A percentile compares a stretch with the other conserved stretches of the same genome.
These are phyloP conservation scores for Metridium senile DNA, from an alignment of 92 coral and sea anemone species.

Conservation along the genomic window DNA sequence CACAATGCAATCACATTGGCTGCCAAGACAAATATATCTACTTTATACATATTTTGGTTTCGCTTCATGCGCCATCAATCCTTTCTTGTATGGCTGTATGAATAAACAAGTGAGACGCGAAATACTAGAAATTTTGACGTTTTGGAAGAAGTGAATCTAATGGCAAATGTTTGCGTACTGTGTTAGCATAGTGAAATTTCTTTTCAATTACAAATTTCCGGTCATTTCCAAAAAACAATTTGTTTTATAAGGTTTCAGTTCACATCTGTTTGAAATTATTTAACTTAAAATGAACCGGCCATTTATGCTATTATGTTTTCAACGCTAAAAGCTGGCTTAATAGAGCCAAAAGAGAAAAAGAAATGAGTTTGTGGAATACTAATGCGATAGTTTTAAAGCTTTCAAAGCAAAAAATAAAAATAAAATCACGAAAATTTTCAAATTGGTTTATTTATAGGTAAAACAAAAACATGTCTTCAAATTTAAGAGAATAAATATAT, in stretches of 20 bases:
- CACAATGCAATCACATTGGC: slow-evolving; percentile 43
- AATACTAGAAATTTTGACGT: slow-evolving; percentile 36
- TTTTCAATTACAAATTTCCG: no score
- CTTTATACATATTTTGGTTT: slow-evolving; percentile 74
- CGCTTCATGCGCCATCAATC: slow-evolving; percentile 72
- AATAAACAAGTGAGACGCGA: slow-evolving; percentile 77
- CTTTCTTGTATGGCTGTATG: slow-evolving; percentile 79
- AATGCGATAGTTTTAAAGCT: no score
- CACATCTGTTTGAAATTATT: neutral
- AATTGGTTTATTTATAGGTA: no score
- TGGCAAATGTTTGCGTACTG: neutral
- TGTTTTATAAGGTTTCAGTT: neutral
- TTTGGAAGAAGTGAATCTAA: slow-evolving; percentile 22
- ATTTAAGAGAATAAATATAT: no score
- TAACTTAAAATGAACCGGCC: neutral
- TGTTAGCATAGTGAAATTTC: neutral
- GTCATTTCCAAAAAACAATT: neutral
- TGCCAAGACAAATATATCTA: slow-evolving; percentile 68
- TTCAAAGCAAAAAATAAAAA: no score
- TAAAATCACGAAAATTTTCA: no score
- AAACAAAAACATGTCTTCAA: no score
- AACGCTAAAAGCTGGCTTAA: neutral
- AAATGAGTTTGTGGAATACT: no score
- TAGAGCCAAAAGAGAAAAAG: neutral
- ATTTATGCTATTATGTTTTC: neutral